Evolutionary conservation across 1,140 invertebrate species (phyloP).

Genomic region (Pteromalus puparum): DNA sequence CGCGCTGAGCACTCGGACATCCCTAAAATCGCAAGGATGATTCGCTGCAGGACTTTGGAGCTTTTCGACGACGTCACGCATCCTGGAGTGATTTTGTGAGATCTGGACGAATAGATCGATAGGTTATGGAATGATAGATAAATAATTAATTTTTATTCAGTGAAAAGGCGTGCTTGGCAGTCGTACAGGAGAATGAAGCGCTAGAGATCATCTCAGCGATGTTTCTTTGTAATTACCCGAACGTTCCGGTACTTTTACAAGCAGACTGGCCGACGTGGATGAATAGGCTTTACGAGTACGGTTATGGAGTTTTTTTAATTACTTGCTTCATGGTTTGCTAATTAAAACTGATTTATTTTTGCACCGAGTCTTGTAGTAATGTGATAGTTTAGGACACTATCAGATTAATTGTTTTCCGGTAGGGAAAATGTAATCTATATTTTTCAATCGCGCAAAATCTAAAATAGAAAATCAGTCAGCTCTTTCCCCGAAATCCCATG

Average conservation of each 20-base stretch:
- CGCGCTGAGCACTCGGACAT: background rate
- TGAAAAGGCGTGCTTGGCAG: constrained; percentile 68
- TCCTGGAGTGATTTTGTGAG: background rate
- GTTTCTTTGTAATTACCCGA: constrained; percentile 75
- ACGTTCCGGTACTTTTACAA: constrained; percentile 73
- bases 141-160: constrained; percentile 63
- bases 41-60: background rate
- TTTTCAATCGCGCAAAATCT: too few relatives aligned
- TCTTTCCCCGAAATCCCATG: background rate
- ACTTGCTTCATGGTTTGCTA: too few relatives aligned
- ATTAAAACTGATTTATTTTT: background rate
- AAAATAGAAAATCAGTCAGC: background rate
- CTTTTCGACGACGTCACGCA: background rate
- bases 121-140: background rate
- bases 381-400: too few relatives aligned
- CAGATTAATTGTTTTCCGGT: too few relatives aligned
- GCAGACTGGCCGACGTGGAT: constrained; percentile 76
- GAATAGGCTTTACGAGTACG: constrained; percentile 74
- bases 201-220: constrained; percentile 73
- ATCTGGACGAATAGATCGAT: background rate
- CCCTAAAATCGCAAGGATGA: background rate
- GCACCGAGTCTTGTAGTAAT: too few relatives aligned
- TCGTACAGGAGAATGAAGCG: constrained; percentile 70
- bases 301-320: background rate
- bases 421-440: too few relatives aligned